Conservation (phyloP, 1,140 invertebrate species). For the Aculops lycopersici region DNA sequence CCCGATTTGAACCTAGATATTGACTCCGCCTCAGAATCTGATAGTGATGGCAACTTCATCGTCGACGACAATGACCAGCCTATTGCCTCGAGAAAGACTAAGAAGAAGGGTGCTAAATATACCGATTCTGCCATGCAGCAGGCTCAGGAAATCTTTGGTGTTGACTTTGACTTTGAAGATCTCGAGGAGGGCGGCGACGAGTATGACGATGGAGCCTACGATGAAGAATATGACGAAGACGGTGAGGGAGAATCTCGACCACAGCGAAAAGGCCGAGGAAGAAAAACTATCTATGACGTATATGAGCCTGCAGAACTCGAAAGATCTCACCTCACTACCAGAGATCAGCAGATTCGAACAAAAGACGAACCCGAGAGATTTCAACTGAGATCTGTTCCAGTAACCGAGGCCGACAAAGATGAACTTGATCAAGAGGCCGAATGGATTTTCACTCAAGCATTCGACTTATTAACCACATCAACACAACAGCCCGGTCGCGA, state of each 20-base stretch:
- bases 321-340: conserved; percentile 68
- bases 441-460: conserved; percentile 87
- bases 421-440: conserved; percentile 77
- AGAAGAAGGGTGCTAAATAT: conserved; percentile 39
- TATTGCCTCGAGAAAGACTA: conserved; percentile 47
- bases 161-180: conserved; percentile 89
- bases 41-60: conserved; percentile 76
- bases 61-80: conserved; percentile 79
- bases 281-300: conserved; percentile 50
- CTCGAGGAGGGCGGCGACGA: conserved; percentile 53
- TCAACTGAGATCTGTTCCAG: conserved; percentile 47
- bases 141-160: conserved; percentile 95
- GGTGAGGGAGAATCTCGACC: conserved; percentile 20
- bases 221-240: conserved; percentile 25
- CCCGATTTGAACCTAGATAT: conserved; percentile 1
- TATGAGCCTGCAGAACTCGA: conserved; percentile 92
- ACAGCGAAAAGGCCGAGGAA: conserved; percentile 37
- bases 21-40: conserved; percentile 7
- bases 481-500: conserved; percentile 20
- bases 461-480: conserved; percentile 44
- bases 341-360: conserved; percentile 59
- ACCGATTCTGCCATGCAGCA: conserved; percentile 74
- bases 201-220: conserved; percentile 34
- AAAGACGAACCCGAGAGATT: conserved; percentile 53
- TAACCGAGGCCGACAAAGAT: conserved; percentile 32